Evolutionary conservation across 1,140 invertebrate genomes (phyloP).

Genomic region (Drosophila setifemur): DNA sequence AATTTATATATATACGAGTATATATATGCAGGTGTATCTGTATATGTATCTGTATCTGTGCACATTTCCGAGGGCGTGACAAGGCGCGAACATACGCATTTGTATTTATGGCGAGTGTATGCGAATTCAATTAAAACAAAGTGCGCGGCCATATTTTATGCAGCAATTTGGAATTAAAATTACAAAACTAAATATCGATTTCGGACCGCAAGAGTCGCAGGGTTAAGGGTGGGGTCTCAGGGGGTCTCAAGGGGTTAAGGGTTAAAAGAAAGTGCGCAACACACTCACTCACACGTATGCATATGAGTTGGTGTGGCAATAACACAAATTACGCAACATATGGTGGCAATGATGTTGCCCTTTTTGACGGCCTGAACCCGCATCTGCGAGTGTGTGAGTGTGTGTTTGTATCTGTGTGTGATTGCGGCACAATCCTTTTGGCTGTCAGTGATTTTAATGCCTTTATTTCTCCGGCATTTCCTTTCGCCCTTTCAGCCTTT

Average conservation of each 20-base stretch:
- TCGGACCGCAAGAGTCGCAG: constrained; percentile 5
- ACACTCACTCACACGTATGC: constrained; percentile 1
- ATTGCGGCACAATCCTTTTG: constrained; percentile 73
- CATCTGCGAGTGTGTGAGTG: constrained; percentile 2
- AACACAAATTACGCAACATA: constrained; percentile 82
- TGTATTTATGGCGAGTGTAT: neutral
- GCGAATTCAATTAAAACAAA: constrained; percentile 75
- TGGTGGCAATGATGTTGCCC: constrained; percentile 81
- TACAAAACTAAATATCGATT: constrained; percentile 79
- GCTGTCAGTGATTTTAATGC: constrained; percentile 80
- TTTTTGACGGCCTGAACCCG: constrained; percentile 51
- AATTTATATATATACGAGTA: constrained; percentile 69
- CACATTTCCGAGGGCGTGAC: constrained; percentile 40
- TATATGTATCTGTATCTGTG: constrained; percentile 26
- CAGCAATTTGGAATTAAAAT: constrained; percentile 71
- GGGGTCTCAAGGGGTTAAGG: constrained; percentile 18
- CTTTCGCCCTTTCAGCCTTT: constrained; percentile 23
- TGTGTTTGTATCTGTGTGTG: constrained; percentile 31
- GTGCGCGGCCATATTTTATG: constrained; percentile 73
- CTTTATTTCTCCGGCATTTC: constrained; percentile 66
- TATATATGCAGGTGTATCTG: constrained; percentile 44
- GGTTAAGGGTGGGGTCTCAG: too few species aligned
- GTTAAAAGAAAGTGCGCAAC: constrained; percentile 43
- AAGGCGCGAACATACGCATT: constrained; percentile 39
- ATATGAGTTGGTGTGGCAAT: constrained; percentile 71